Percentiles rank a stretch among this genome's conserved stretches.
Evolutionary conservation across 1,140 invertebrate species (phyloP).

Genomic region (Glossosoma conforme): DNA sequence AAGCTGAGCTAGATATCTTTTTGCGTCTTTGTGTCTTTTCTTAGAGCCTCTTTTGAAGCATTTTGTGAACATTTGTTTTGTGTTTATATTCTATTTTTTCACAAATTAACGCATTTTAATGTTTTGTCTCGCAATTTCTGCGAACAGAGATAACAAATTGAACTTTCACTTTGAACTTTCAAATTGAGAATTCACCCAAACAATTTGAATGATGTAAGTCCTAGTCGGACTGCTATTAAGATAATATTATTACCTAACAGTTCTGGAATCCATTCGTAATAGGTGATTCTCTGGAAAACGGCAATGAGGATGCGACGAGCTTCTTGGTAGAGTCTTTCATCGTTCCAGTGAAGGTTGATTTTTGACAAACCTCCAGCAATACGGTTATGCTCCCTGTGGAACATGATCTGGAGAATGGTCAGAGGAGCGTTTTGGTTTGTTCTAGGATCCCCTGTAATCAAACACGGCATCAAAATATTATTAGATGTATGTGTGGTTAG

Average conservation of each 20-base stretch:
- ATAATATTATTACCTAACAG: constrained; percentile 47
- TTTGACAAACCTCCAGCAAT: constrained; percentile 51
- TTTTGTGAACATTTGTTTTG: no score
- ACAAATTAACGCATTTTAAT: no score
- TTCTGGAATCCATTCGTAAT: constrained; percentile 57
- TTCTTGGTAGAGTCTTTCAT: constrained; percentile 59
- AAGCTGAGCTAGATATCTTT: no score
- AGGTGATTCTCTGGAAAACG: constrained; percentile 55
- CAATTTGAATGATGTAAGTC: no score
- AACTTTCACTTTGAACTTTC: no score
- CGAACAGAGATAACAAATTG: no score
- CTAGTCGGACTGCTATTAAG: no score
- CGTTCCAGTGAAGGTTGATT: constrained; percentile 60
- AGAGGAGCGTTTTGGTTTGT: constrained; percentile 59
- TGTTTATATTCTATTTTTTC: no score
- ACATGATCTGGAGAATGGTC: constrained; percentile 55
- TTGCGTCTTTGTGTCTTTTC: no score
- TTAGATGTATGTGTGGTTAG: no score
- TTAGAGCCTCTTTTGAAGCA: no score
- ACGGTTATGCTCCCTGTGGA: constrained; percentile 63
- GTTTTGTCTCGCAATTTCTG: no score
- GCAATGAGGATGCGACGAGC: constrained; percentile 55
- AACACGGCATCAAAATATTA: not conserved
- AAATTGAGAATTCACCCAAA: not conserved
- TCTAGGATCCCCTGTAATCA: constrained; percentile 54